A percentile compares a stretch with the other conserved stretches of the same genome.
Conservation (phyloP, 2,888 invertebrate genomes). For the Conistra vaccinii region DNA sequence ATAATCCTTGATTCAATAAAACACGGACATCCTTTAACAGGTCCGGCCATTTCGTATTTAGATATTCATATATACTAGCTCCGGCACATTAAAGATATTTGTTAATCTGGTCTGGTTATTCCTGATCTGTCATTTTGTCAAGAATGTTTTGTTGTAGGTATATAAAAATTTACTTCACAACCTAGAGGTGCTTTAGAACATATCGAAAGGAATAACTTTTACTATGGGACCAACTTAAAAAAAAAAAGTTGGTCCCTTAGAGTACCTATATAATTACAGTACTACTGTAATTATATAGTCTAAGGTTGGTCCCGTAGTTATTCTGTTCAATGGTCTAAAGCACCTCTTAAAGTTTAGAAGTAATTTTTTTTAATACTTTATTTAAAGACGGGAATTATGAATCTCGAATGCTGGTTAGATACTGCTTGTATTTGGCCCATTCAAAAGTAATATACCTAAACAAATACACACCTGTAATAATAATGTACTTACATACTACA, state of each 20-base stretch:
- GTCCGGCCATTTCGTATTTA: conserved; percentile 59
- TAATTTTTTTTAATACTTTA: too few species aligned
- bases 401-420: background rate
- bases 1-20: conserved; percentile 45
- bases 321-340: too few species aligned
- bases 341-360: too few species aligned
- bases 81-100: conserved; percentile 26
- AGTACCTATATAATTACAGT: too few species aligned
- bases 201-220: too few species aligned
- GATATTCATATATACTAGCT: conserved; percentile 43
- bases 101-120: conserved; percentile 29
- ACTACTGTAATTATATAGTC: too few species aligned
- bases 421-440: background rate
- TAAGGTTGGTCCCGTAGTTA: too few species aligned
- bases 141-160: background rate
- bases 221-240: too few species aligned
- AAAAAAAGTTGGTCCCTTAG: too few species aligned
- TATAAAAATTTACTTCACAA: too few species aligned
- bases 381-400: background rate
- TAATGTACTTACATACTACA: background rate
- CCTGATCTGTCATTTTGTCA: conserved; percentile 5
- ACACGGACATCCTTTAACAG: conserved; percentile 66
- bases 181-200: too few species aligned
- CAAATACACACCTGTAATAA: background rate
- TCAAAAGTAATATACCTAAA: background rate